These are phyloP conservation scores for Microcebus ravelobensis DNA, from an alignment of 2,113 vertebrate genomes.

Conservation along the genomic window DNA sequence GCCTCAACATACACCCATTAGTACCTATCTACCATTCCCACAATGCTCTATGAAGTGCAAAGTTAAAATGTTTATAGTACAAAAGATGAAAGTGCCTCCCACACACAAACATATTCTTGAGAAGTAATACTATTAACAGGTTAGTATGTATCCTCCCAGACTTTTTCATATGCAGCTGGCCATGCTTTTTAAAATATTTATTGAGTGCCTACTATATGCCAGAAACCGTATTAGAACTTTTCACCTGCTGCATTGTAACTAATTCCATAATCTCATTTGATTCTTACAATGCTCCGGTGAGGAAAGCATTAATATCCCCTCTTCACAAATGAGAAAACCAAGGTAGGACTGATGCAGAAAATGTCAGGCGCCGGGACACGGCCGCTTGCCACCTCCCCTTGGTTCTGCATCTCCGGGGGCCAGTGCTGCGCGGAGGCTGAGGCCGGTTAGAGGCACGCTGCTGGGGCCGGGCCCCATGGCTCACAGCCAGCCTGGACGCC, in stretches of 20 bases:
- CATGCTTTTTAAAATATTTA: neutral
- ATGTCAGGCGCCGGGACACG: too few relatives aligned
- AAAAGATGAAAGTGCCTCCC: neutral
- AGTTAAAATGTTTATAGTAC: neutral
- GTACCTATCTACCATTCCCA: neutral
- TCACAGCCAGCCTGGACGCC: too few relatives aligned
- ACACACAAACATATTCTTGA: neutral
- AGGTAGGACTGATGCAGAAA: accelerated
- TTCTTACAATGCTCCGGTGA: neutral
- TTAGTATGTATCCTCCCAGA: neutral
- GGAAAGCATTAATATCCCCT: neutral
- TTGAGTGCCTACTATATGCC: neutral
- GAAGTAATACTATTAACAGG: neutral
- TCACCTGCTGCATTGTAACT: neutral
- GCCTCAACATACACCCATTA: neutral
- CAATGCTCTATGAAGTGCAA: neutral
- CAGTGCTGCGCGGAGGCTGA: too few relatives aligned
- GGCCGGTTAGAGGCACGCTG: too few relatives aligned
- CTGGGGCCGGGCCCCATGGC: too few relatives aligned
- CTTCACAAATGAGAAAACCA: constrained; percentile 23
- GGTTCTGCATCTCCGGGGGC: too few relatives aligned
- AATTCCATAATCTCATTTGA: neutral
- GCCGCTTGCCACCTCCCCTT: too few relatives aligned
- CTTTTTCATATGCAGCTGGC: neutral
- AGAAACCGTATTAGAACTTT: neutral